Percentiles rank a stretch among this genome's conserved stretches.
phyloP scores from a whole-genome alignment of 35 echinoderm and acorn worm genomes.

The Diadema setosum region DNA sequence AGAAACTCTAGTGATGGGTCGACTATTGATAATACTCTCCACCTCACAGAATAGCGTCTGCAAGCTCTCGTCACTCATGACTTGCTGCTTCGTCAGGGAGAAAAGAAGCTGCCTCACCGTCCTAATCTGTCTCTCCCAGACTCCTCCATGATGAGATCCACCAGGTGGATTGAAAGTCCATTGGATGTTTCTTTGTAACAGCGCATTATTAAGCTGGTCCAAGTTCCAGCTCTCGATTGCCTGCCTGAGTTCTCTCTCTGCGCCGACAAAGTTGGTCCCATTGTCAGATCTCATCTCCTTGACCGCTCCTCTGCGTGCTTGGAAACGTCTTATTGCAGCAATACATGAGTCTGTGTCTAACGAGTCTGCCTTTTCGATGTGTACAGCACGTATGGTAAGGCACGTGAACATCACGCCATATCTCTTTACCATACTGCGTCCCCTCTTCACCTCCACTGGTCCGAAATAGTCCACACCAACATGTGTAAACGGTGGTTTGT shows the following conservation, averaged over 20 bases:
- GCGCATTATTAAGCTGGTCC: not conserved
- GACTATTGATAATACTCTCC: conserved; percentile 48
- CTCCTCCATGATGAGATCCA: conserved; percentile 60
- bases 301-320: conserved; percentile 26
- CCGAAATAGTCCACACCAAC: no score
- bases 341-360: conserved; percentile 68
- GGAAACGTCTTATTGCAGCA: conserved; percentile 21
- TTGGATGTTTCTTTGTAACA: conserved; percentile 14
- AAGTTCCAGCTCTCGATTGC: conserved; percentile 7
- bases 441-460: no score
- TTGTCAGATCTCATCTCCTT: conserved; percentile 40
- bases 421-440: no score
- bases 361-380: not conserved
- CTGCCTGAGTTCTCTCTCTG: no score
- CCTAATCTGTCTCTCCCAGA: conserved; percentile 67
- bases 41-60: conserved; percentile 53
- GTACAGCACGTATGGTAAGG: no score
- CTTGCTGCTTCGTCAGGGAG: conserved; percentile 38
- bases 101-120: conserved; percentile 18
- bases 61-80: conserved; percentile 53
- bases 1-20: conserved; percentile 49
- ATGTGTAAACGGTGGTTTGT: no score
- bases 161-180: conserved; percentile 74
- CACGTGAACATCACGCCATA: no score
- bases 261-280: conserved; percentile 43